These are phyloP conservation scores for Eleutherodactylus coqui DNA, from an alignment of 2,797 vertebrate genomes.

Conservation along the genomic window DNA sequence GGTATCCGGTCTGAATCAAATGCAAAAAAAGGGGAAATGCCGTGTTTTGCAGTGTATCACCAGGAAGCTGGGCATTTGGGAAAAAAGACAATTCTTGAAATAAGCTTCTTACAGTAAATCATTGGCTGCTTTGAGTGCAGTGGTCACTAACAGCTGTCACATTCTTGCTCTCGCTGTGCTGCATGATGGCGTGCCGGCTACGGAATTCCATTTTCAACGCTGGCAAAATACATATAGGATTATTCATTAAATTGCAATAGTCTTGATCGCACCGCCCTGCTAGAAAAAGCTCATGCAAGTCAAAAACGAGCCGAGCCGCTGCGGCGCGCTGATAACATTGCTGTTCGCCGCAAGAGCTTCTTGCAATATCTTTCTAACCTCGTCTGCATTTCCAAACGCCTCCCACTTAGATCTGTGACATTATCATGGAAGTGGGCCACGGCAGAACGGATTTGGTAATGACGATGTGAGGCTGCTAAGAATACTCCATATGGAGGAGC, in stretches of 20 bases:
- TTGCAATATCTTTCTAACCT: constrained; percentile 14
- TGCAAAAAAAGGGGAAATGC: not conserved
- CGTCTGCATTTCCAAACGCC: not conserved
- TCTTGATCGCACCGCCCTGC: not conserved
- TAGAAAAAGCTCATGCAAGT: constrained; percentile 18
- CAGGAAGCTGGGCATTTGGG: constrained; percentile 49
- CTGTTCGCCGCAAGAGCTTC: not conserved
- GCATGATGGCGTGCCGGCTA: constrained; percentile 1
- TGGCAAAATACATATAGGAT: constrained; percentile 28
- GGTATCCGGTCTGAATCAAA: not conserved
- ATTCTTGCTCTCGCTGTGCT: constrained; percentile 27
- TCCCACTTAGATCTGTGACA: constrained; percentile 16
- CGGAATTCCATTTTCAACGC: not conserved
- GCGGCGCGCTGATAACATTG: not conserved
- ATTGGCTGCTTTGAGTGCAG: constrained; percentile 48
- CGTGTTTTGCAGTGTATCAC: not conserved
- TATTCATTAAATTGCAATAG: constrained; percentile 10
- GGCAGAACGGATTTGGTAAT: not conserved
- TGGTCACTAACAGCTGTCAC: constrained; percentile 46
- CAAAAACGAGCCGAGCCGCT: not conserved
- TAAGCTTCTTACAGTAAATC: constrained; percentile 61
- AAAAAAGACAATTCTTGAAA: constrained; percentile 59
- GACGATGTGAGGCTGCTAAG: not conserved
- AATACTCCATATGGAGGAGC: not conserved
- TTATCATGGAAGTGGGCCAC: not conserved